A percentile compares a stretch with the other conserved stretches of the same genome.
These are phyloP conservation scores for Zaprionus bogoriensis DNA, from an alignment of 2,888 invertebrate genomes.

Conservation along the genomic window DNA sequence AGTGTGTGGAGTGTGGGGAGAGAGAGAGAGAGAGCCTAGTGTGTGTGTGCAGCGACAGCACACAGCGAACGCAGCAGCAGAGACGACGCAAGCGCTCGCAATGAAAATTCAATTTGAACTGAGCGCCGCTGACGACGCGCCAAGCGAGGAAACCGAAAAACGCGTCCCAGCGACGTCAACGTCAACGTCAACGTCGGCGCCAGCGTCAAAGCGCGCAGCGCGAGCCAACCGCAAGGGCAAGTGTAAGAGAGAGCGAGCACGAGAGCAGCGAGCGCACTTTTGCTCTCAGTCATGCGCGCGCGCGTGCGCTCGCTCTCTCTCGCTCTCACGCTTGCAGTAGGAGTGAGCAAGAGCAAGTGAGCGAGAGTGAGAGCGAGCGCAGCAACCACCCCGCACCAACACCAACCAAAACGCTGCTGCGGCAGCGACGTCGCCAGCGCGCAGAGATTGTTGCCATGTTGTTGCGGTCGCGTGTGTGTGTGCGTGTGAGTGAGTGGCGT, in stretches of 20 bases:
- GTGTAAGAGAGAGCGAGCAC: slow-evolving; percentile 5
- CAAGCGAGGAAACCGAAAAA: slow-evolving; percentile 77
- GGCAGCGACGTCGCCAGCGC: slow-evolving; percentile 28
- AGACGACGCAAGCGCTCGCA: slow-evolving; percentile 78
- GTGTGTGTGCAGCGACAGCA: slow-evolving; percentile 37
- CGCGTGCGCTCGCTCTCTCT: too few species aligned
- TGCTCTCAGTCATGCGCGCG: background rate
- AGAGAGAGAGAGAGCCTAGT: slow-evolving; percentile 5
- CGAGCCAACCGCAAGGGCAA: slow-evolving; percentile 7
- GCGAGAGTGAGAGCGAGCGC: slow-evolving; percentile 9
- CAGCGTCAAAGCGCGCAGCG: slow-evolving; percentile 5
- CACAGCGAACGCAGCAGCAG: slow-evolving; percentile 43
- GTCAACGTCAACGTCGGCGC: too few species aligned
- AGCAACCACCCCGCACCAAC: slow-evolving; percentile 34
- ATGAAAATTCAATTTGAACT: slow-evolving; percentile 82
- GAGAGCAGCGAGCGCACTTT: slow-evolving; percentile 3
- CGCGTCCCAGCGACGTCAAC: slow-evolving; percentile 17
- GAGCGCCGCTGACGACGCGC: slow-evolving; percentile 72
- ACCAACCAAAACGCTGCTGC: slow-evolving; percentile 43
- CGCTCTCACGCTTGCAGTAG: too few species aligned
- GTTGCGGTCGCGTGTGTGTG: slow-evolving; percentile 35
- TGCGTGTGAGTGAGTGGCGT: background rate
- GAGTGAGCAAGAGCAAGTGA: slow-evolving; percentile 1
- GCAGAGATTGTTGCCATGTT: slow-evolving; percentile 80
- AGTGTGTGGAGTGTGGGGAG: slow-evolving; percentile 1